phyloP scores from a whole-genome alignment of 2,797 vertebrate genomes.

The Gobionotothen gibberifrons region DNA sequence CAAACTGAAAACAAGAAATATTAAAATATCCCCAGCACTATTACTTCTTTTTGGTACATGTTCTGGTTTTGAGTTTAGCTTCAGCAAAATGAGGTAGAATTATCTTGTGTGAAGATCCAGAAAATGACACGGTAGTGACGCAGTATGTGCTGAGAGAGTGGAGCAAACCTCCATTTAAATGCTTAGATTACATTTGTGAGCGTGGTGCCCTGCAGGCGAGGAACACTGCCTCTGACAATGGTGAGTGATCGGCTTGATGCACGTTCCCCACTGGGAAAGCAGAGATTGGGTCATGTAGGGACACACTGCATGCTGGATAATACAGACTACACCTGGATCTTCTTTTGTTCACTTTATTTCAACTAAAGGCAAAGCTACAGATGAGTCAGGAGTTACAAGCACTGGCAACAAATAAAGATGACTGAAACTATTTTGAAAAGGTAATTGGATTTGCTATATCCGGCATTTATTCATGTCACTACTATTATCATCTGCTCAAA shows the following conservation, averaged over 20 bases:
- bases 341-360: background rate
- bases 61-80: conserved; percentile 35
- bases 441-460: conserved; percentile 1
- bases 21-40: background rate
- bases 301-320: conserved; percentile 35
- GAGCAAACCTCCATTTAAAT: conserved; percentile 75
- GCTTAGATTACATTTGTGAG: conserved; percentile 78
- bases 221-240: conserved; percentile 62
- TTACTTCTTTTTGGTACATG: conserved; percentile 4
- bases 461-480: background rate
- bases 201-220: conserved; percentile 60
- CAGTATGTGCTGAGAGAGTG: conserved; percentile 56
- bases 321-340: conserved; percentile 1
- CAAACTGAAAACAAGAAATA: conserved; percentile 17
- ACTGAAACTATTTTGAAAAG: conserved; percentile 1
- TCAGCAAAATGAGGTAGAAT: conserved; percentile 62
- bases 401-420: conserved; percentile 7
- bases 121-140: conserved; percentile 74
- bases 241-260: conserved; percentile 62
- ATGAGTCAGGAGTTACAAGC: background rate
- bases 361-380: background rate
- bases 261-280: conserved; percentile 32
- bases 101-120: conserved; percentile 75
- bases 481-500: background rate
- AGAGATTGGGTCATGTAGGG: conserved; percentile 41